Percentiles rank a stretch among this genome's conserved stretches.
Evolutionary conservation across 2,888 invertebrate species (phyloP).

Genomic region (Drosophila formosana): DNA sequence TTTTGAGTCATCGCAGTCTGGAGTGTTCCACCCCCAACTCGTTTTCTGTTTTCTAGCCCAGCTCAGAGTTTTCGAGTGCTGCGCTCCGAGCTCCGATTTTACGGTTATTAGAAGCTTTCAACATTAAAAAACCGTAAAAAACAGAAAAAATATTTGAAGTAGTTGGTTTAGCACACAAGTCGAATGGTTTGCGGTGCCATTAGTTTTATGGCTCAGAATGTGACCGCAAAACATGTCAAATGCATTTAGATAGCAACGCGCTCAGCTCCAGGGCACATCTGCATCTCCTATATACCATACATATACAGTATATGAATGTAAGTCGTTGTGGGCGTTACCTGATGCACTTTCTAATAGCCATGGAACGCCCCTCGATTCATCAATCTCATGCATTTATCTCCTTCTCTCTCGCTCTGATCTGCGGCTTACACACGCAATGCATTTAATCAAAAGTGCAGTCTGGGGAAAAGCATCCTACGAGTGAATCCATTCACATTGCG

Average conservation of each 20-base stretch:
- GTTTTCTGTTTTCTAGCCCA: conserved; percentile 5
- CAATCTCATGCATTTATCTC: conserved; percentile 49
- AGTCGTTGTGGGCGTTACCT: conserved; percentile 61
- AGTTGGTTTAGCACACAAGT: conserved; percentile 40
- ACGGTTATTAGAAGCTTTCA: conserved; percentile 69
- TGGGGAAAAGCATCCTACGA: conserved; percentile 17
- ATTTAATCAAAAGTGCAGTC: conserved; percentile 62
- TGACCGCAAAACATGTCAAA: conserved; percentile 75
- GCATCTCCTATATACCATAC: background rate
- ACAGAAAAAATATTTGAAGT: conserved; percentile 17
- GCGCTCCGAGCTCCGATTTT: conserved; percentile 32
- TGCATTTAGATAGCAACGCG: conserved; percentile 67
- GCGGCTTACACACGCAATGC: conserved; percentile 59
- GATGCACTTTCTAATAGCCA: conserved; percentile 67
- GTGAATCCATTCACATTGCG: conserved; percentile 61
- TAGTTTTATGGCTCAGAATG: conserved; percentile 66
- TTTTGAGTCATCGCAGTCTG: conserved; percentile 58
- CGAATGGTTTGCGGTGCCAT: conserved; percentile 56
- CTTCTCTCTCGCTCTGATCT: conserved; percentile 4
- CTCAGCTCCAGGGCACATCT: conserved; percentile 16
- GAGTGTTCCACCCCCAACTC: conserved; percentile 17
- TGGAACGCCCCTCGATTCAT: conserved; percentile 52
- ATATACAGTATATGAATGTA: background rate
- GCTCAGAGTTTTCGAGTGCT: conserved; percentile 5
- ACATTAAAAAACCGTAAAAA: conserved; percentile 74